A percentile compares a stretch with the other conserved stretches of the same genome.
Conservation (phyloP, 1,140 invertebrate species). For the Euwallacea fornicatus region DNA sequence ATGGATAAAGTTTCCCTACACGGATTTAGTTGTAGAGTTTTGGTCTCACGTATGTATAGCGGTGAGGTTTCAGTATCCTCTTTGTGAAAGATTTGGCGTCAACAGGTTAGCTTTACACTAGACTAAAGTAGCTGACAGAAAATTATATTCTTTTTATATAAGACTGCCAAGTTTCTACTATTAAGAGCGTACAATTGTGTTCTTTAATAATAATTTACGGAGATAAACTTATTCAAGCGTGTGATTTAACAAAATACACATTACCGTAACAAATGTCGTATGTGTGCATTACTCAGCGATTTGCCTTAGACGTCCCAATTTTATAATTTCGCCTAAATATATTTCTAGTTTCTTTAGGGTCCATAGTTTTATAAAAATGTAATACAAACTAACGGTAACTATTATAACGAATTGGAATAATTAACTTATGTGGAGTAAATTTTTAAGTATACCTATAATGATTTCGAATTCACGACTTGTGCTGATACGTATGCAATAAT, state of each 20-base stretch:
- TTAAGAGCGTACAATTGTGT: slow-evolving; percentile 21
- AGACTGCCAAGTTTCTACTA: slow-evolving; percentile 23
- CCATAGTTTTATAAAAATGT: slow-evolving; percentile 13
- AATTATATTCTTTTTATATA: slow-evolving; percentile 7
- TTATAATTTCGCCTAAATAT: slow-evolving; percentile 16
- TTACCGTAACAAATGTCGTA: not conserved
- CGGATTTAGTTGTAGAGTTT: too few relatives aligned
- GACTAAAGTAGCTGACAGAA: too few relatives aligned
- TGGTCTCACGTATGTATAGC: not conserved
- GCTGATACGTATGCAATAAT: slow-evolving; percentile 23
- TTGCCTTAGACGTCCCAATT: slow-evolving; percentile 9
- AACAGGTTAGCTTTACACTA: not conserved
- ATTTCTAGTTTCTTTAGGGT: slow-evolving; percentile 11
- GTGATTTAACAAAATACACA: not conserved
- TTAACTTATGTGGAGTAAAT: slow-evolving; percentile 9
- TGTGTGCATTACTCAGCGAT: not conserved
- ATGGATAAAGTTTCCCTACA: too few relatives aligned
- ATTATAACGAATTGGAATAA: slow-evolving; percentile 16
- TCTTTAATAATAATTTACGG: slow-evolving; percentile 22
- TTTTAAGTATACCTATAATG: not conserved
- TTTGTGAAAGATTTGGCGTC: slow-evolving; percentile 2
- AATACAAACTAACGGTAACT: slow-evolving; percentile 2
- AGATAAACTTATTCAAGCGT: slow-evolving; percentile 4
- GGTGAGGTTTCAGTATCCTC: not conserved
- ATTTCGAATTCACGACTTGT: slow-evolving; percentile 8